These are phyloP conservation scores for Ganaspis brasiliensis DNA, from an alignment of 2,888 invertebrate species.

Conservation along the genomic window DNA sequence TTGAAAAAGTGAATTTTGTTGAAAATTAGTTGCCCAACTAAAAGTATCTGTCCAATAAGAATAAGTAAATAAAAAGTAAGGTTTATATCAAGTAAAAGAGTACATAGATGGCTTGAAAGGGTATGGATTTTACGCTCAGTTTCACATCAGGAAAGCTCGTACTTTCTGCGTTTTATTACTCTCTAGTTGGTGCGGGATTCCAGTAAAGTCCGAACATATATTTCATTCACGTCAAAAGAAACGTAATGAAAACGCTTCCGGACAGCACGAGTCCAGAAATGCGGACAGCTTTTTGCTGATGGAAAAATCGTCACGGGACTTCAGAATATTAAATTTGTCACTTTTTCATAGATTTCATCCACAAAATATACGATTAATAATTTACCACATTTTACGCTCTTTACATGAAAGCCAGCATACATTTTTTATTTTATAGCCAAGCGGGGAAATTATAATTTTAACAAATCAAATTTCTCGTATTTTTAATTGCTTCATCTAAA, in stretches of 20 bases:
- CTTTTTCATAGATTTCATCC: not conserved
- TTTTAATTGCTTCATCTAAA: too few relatives aligned
- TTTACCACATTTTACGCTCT: too few relatives aligned
- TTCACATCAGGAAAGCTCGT: constrained; percentile 22
- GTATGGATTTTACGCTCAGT: constrained; percentile 20
- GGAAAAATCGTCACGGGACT: not conserved
- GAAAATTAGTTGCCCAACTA: constrained; percentile 6
- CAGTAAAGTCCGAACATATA: constrained; percentile 23
- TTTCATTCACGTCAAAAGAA: constrained; percentile 21
- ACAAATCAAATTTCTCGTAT: too few relatives aligned
- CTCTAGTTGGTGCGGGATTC: constrained; percentile 33
- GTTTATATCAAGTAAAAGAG: not conserved
- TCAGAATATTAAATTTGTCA: constrained; percentile 35
- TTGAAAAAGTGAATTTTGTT: not conserved
- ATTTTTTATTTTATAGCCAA: too few relatives aligned
- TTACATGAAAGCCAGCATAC: too few relatives aligned
- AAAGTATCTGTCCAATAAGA: not conserved
- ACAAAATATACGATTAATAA: not conserved
- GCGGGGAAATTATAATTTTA: too few relatives aligned
- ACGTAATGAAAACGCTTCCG: constrained; percentile 29
- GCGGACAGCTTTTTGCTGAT: not conserved
- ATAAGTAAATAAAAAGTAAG: not conserved
- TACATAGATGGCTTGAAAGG: constrained; percentile 15
- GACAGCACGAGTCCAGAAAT: constrained; percentile 3
- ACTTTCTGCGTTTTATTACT: constrained; percentile 35